Conservation (phyloP, 30 jellyfish, hydroid and myxozoan species). For the Mastigias papua region DNA sequence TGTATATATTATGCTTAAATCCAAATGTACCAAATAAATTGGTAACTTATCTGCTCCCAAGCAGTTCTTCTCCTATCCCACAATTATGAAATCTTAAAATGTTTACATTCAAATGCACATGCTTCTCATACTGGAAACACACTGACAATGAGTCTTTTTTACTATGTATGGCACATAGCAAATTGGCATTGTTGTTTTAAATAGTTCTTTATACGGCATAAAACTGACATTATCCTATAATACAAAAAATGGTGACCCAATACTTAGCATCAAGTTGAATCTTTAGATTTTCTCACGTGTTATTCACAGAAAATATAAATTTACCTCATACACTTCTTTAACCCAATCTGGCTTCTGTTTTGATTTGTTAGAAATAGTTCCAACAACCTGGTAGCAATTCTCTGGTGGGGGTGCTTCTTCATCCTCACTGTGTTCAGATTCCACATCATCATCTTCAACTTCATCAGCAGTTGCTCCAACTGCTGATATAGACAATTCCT, state of each 20-base stretch:
- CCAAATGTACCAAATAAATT: too few species aligned
- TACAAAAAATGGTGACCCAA: background rate
- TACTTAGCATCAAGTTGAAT: background rate
- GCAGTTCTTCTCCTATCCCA: too few species aligned
- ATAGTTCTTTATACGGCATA: too few species aligned
- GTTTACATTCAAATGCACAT: too few species aligned
- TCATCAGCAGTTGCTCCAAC: constrained; percentile 84
- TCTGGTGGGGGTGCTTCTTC: constrained; percentile 76
- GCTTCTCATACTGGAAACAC: too few species aligned
- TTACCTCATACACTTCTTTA: constrained; percentile 75
- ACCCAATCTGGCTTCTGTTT: constrained; percentile 91
- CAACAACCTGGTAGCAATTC: constrained; percentile 87
- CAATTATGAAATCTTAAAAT: too few species aligned
- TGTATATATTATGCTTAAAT: too few species aligned
- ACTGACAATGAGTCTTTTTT: too few species aligned
- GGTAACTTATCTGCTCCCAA: too few species aligned
- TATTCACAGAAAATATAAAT: background rate
- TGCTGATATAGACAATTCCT: constrained; percentile 76
- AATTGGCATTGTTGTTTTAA: too few species aligned
- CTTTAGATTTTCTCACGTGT: background rate
- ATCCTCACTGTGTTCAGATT: constrained; percentile 58
- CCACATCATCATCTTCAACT: constrained; percentile 54
- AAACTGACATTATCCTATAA: too few species aligned
- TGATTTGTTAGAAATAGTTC: constrained; percentile 64
- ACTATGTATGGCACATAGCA: too few species aligned